Conservation (phyloP, 2,797 vertebrate species). For the Smutsia temminckii region DNA sequence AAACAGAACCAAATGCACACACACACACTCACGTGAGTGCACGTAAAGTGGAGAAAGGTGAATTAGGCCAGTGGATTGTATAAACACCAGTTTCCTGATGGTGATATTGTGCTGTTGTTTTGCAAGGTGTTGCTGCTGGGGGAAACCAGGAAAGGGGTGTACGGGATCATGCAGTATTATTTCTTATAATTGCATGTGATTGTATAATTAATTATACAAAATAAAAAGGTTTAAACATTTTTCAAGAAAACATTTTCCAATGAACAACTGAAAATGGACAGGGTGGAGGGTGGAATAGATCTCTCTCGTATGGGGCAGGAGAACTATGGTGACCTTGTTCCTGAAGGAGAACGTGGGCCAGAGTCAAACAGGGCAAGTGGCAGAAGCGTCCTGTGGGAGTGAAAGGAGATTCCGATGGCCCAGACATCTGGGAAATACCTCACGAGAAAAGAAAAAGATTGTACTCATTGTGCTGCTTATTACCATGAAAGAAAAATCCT, state of each 20-base stretch:
- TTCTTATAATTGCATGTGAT: background rate
- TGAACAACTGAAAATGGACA: background rate
- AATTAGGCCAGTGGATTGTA: too few species aligned
- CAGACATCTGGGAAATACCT: background rate
- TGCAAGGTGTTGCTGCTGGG: background rate
- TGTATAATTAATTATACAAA: background rate
- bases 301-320: rapidly evolving
- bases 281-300: rapidly evolving
- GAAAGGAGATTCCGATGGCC: background rate
- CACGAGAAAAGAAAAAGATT: background rate
- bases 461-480: background rate
- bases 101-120: background rate
- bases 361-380: rapidly evolving
- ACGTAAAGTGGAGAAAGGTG: rapidly evolving
- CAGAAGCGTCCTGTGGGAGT: rapidly evolving
- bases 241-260: background rate
- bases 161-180: background rate
- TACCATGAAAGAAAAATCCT: background rate
- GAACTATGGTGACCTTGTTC: rapidly evolving
- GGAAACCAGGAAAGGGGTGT: background rate
- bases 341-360: background rate
- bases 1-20: rapidly evolving
- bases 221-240: background rate
- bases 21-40: background rate
- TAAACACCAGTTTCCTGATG: background rate